These are phyloP conservation scores for Takifugu bimaculatus DNA, from an alignment of 2,113 vertebrate genomes.

Conservation along the genomic window DNA sequence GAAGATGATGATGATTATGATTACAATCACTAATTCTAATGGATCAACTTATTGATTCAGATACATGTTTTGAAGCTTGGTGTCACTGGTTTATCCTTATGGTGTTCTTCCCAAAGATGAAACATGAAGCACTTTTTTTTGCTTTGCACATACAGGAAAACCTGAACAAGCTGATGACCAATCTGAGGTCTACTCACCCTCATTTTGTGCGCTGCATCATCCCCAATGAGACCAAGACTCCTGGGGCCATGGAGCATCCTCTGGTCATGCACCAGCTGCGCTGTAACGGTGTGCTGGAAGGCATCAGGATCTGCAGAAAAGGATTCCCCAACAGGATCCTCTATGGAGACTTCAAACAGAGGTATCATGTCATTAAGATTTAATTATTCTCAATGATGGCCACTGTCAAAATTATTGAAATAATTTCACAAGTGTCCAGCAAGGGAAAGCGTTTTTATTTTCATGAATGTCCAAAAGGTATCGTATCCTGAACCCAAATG, in stretches of 20 bases:
- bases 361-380: slow-evolving; percentile 55
- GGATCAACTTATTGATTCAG: no score
- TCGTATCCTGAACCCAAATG: slow-evolving; percentile 62
- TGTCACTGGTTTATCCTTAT: no score
- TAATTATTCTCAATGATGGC: no score
- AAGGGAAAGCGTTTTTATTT: no score
- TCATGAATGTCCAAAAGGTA: slow-evolving; percentile 50
- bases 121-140: no score
- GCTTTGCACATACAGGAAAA: slow-evolving; percentile 78
- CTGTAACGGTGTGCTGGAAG: slow-evolving; percentile 92
- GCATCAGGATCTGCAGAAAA: slow-evolving; percentile 90
- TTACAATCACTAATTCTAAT: no score
- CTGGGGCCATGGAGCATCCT: slow-evolving; percentile 88
- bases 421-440: background rate
- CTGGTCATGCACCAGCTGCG: slow-evolving; percentile 96
- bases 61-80: no score
- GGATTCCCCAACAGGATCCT: slow-evolving; percentile 88
- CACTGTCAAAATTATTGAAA: background rate
- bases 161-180: slow-evolving; percentile 93
- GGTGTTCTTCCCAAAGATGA: no score
- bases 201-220: slow-evolving; percentile 94
- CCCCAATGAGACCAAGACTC: slow-evolving; percentile 88
- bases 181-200: slow-evolving; percentile 87
- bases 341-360: slow-evolving; percentile 85
- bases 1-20: no score